These are phyloP conservation scores for Scyliorhinus canicula DNA, from an alignment of 2,797 vertebrate genomes.

Conservation along the genomic window DNA sequence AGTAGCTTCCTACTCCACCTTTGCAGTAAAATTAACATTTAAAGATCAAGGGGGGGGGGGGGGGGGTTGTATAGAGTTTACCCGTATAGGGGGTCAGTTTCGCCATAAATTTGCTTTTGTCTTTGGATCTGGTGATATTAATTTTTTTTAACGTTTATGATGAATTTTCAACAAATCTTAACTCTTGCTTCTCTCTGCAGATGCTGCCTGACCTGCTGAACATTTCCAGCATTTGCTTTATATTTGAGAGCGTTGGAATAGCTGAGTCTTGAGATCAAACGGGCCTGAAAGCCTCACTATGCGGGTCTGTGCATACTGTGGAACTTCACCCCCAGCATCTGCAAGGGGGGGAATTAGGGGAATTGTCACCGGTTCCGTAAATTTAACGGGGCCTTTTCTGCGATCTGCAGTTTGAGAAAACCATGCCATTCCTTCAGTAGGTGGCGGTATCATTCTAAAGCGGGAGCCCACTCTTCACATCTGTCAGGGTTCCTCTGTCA, in stretches of 20 bases:
- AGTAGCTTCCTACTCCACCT: neutral
- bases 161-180: neutral
- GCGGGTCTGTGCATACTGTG: neutral
- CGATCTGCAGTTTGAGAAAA: neutral
- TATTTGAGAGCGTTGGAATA: too few species aligned
- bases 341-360: neutral
- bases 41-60: too few species aligned
- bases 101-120: neutral
- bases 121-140: neutral
- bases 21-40: neutral
- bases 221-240: too few species aligned
- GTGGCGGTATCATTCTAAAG: conserved; percentile 21
- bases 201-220: too few species aligned
- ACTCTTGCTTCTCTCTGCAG: too few species aligned
- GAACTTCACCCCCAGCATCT: neutral
- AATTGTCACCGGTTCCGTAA: neutral
- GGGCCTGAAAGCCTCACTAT: neutral
- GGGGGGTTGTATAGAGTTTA: too few species aligned
- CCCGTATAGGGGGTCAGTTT: neutral
- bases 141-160: neutral
- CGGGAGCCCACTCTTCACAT: neutral
- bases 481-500: neutral
- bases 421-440: conserved; percentile 8
- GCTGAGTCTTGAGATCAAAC: too few species aligned
- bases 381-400: neutral